phyloP scores from a whole-genome alignment of 2,113 vertebrate species.

The Sceloporus undulatus region DNA sequence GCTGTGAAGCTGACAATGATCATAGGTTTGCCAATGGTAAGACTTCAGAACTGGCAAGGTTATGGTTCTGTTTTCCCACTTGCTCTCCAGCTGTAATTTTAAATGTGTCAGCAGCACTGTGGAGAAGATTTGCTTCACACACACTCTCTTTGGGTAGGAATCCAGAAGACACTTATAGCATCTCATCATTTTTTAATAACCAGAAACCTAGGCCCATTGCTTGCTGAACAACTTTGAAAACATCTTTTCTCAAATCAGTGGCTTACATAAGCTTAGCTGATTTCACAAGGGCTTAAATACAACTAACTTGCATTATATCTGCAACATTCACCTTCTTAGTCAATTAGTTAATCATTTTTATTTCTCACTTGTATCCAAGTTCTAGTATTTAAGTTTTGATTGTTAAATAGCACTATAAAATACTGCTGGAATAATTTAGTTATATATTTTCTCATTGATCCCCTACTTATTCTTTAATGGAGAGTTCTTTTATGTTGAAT shows the following conservation, averaged over 20 bases:
- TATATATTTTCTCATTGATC: not conserved
- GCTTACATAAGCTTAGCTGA: not conserved
- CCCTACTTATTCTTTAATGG: constrained; percentile 43
- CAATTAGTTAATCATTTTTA: not conserved
- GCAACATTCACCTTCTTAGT: no score
- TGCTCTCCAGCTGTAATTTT: not conserved
- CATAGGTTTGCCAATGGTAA: no score
- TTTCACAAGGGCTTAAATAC: not conserved
- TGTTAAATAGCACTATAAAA: not conserved
- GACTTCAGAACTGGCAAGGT: not conserved
- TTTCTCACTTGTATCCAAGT: not conserved
- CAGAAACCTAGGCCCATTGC: not conserved
- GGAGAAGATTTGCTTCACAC: not conserved
- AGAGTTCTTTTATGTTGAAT: constrained; percentile 29
- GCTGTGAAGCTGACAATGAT: not conserved
- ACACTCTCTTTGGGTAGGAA: not conserved
- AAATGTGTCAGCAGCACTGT: not conserved
- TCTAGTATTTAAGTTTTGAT: not conserved
- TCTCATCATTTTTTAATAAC: not conserved
- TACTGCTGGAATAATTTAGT: not conserved
- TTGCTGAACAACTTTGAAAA: not conserved
- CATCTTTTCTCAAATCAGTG: not conserved
- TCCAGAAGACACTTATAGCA: not conserved
- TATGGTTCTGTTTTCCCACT: not conserved
- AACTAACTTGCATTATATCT: not conserved